Conservation (phyloP, 2,888 invertebrate species). For the Ptilodon capucinus region DNA sequence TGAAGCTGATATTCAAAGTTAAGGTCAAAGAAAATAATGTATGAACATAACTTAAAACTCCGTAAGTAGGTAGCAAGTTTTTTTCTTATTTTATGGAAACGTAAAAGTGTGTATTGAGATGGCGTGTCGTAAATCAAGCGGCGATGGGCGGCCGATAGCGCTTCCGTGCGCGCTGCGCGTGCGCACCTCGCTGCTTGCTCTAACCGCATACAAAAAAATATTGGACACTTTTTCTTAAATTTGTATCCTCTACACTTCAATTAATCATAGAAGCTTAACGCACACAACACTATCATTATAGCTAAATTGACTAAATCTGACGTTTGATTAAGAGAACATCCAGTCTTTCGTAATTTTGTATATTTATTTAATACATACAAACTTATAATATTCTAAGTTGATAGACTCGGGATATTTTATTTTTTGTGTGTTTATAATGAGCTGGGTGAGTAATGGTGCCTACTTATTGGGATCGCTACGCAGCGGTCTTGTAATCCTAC, state of each 20-base stretch:
- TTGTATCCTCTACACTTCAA: constrained; percentile 55
- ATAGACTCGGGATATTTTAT: neutral
- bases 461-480: constrained; percentile 1
- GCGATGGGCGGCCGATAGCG: constrained; percentile 70
- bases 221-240: constrained; percentile 58
- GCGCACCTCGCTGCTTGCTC: constrained; percentile 24
- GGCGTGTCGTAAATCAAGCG: constrained; percentile 67
- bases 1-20: neutral
- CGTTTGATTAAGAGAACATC: constrained; percentile 74
- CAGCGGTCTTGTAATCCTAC: neutral
- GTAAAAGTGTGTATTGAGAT: constrained; percentile 56
- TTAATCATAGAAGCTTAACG: constrained; percentile 73
- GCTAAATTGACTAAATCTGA: constrained; percentile 77
- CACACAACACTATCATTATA: constrained; percentile 70
- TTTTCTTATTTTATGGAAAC: constrained; percentile 40
- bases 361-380: constrained; percentile 7
- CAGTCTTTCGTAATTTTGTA: constrained; percentile 13
- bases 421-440: neutral
- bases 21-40: neutral
- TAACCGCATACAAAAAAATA: constrained; percentile 22
- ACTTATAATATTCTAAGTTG: neutral
- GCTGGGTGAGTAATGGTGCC: neutral
- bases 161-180: constrained; percentile 51
- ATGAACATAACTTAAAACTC: neutral
- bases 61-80: neutral